Conservation (phyloP, 2,888 invertebrate species). For the Halocaridina rubra region DNA sequence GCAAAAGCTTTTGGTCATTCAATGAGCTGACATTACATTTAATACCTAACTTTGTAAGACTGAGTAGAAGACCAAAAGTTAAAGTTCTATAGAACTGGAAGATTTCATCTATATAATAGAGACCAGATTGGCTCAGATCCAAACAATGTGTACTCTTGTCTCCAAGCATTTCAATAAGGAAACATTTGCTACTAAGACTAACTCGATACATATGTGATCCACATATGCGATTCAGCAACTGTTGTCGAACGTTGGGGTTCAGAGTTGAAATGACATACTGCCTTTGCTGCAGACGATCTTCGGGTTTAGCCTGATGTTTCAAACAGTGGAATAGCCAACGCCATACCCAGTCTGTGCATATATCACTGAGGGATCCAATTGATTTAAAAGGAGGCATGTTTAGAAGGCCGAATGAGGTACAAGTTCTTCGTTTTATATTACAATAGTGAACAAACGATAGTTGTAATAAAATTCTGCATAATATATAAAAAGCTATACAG, state of each 20-base stretch:
- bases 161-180: conserved; percentile 48
- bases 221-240: conserved; percentile 17
- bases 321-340: conserved; percentile 2
- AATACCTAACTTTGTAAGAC: conserved; percentile 45
- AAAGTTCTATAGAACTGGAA: conserved; percentile 50
- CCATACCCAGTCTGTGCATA: conserved; percentile 4
- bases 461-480: too few species aligned
- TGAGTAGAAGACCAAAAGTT: conserved; percentile 24
- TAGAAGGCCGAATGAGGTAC: too few species aligned
- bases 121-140: conserved; percentile 33
- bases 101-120: conserved; percentile 47
- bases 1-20: conserved; percentile 27
- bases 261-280: conserved; percentile 13
- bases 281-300: conserved; percentile 10
- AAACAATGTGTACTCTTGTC: conserved; percentile 29
- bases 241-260: conserved; percentile 28
- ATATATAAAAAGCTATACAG: too few species aligned
- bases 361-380: neutral
- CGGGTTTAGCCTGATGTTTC: neutral
- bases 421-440: neutral
- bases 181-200: conserved; percentile 10
- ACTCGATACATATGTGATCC: neutral
- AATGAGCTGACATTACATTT: conserved; percentile 20
- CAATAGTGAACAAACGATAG: too few species aligned
- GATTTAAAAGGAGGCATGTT: conserved; percentile 1